Conservation (phyloP, 2,888 invertebrate species). For the Cactoblastis cactorum region DNA sequence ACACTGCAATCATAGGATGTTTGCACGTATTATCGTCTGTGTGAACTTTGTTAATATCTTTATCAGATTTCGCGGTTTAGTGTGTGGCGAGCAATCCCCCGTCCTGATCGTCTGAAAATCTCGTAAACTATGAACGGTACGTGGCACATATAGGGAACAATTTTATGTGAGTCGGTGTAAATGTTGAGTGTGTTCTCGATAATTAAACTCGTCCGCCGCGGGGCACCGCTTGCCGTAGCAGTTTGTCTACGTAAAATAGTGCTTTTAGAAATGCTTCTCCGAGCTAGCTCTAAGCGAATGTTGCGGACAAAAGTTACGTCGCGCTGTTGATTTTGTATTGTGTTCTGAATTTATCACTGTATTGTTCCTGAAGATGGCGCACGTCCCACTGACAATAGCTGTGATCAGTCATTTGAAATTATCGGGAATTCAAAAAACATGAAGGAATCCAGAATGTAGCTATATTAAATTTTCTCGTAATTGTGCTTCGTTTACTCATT, state of each 20-base stretch:
- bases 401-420: slow-evolving; percentile 26
- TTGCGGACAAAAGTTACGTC: slow-evolving; percentile 53
- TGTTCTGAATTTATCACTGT: slow-evolving; percentile 42
- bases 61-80: slow-evolving; percentile 48
- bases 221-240: slow-evolving; percentile 44
- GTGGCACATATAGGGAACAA: slow-evolving; percentile 35
- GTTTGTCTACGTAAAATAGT: slow-evolving; percentile 49
- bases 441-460: slow-evolving; percentile 41
- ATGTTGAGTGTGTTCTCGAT: slow-evolving; percentile 39
- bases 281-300: slow-evolving; percentile 45
- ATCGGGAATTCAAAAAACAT: slow-evolving; percentile 39
- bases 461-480: slow-evolving; percentile 49
- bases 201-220: slow-evolving; percentile 47
- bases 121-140: slow-evolving; percentile 40
- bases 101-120: slow-evolving; percentile 24
- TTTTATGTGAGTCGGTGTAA: too few relatives aligned
- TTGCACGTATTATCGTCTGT: slow-evolving; percentile 58
- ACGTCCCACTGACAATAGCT: slow-evolving; percentile 16
- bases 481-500: slow-evolving; percentile 43
- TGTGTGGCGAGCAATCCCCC: slow-evolving; percentile 35
- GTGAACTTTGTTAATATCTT: slow-evolving; percentile 58
- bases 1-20: slow-evolving; percentile 52
- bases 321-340: slow-evolving; percentile 47
- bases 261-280: slow-evolving; percentile 43
- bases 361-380: slow-evolving; percentile 29